phyloP scores from a whole-genome alignment of 2,113 vertebrate species.

The Condylura cristata region DNA sequence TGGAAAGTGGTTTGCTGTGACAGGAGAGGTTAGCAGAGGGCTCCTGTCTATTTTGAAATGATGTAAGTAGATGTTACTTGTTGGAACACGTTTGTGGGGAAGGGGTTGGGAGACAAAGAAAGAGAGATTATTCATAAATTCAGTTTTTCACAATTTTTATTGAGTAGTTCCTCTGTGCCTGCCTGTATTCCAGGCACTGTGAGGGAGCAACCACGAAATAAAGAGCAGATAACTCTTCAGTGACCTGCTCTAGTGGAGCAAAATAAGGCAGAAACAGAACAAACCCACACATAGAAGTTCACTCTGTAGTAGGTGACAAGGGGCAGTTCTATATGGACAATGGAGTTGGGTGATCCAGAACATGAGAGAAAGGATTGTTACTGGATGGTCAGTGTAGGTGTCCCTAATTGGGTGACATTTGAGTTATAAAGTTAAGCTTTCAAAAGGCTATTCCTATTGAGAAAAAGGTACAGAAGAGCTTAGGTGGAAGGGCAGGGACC shows the following conservation, averaged over 20 bases:
- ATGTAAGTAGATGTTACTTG: background rate
- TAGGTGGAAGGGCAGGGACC: background rate
- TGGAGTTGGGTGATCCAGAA: background rate
- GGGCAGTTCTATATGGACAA: background rate
- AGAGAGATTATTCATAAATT: background rate
- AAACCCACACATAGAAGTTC: background rate
- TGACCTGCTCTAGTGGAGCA: background rate
- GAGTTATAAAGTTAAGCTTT: background rate
- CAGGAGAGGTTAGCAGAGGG: background rate
- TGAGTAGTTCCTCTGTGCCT: background rate
- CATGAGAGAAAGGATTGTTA: background rate
- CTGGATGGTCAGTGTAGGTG: background rate
- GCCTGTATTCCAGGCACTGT: background rate
- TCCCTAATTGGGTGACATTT: background rate
- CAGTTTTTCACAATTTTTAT: background rate
- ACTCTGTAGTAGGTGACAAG: background rate
- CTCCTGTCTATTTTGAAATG: background rate
- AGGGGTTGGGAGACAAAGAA: background rate
- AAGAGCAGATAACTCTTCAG: background rate
- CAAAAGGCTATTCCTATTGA: background rate
- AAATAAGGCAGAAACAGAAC: background rate
- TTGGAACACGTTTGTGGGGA: background rate
- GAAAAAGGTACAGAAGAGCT: background rate
- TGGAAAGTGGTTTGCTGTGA: background rate
- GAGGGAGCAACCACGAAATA: background rate